Conservation (phyloP, 1,140 invertebrate genomes). For the Drosophila cardini region DNA sequence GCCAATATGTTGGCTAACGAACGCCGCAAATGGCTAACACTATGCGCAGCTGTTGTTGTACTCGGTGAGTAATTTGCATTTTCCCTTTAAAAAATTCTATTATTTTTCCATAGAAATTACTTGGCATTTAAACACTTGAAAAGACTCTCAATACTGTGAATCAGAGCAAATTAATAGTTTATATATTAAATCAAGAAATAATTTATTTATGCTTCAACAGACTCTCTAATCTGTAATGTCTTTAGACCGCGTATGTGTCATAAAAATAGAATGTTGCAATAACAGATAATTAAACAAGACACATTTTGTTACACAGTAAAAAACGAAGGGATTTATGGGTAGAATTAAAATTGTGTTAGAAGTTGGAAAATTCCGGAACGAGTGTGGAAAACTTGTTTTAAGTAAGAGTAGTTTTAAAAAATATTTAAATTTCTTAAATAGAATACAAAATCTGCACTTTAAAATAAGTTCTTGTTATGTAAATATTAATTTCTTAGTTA, state of each 20-base stretch:
- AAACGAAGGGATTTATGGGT: too few species aligned
- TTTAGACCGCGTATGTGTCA: not conserved
- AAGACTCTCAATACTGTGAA: constrained; percentile 14
- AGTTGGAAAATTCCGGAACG: too few species aligned
- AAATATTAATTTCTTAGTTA: too few species aligned
- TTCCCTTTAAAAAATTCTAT: constrained; percentile 1
- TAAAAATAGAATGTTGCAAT: constrained; percentile 31
- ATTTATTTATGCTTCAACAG: too few species aligned
- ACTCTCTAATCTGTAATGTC: not conserved
- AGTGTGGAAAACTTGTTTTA: too few species aligned
- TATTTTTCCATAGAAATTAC: constrained; percentile 23
- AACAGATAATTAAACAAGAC: constrained; percentile 16
- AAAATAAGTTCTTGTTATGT: too few species aligned
- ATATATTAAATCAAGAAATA: not conserved
- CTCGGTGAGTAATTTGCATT: constrained; percentile 68
- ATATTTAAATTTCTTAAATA: too few species aligned
- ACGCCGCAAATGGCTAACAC: constrained; percentile 72
- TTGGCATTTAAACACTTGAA: constrained; percentile 5
- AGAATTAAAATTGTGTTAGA: too few species aligned
- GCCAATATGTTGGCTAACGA: constrained; percentile 63
- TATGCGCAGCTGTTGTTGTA: constrained; percentile 71
- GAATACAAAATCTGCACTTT: too few species aligned
- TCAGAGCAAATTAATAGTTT: not conserved
- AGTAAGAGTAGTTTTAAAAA: too few species aligned
- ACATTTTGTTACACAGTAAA: constrained; percentile 12